These are phyloP conservation scores for Drosophila acutilabella DNA, from an alignment of 2,888 invertebrate species.

Conservation along the genomic window DNA sequence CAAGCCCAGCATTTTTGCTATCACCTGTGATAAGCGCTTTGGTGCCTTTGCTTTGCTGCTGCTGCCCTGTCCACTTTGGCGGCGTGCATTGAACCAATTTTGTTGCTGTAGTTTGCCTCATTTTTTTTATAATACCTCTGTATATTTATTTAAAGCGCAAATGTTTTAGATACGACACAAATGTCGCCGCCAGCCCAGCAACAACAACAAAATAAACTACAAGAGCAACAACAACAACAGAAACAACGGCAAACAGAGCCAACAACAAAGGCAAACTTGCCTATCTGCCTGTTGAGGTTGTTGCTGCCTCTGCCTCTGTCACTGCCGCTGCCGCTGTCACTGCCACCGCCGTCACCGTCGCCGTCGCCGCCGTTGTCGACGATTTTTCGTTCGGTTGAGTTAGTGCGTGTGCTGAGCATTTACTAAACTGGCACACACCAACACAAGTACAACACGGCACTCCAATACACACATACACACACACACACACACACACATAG, in stretches of 20 bases:
- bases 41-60: slow-evolving; percentile 5
- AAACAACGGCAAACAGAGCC: slow-evolving; percentile 57
- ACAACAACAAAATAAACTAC: slow-evolving; percentile 26
- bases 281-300: slow-evolving; percentile 63
- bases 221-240: slow-evolving; percentile 51
- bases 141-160: slow-evolving; percentile 81
- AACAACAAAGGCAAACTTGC: slow-evolving; percentile 76
- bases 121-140: slow-evolving; percentile 73
- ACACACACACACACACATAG: slow-evolving; percentile 10
- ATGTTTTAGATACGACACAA: slow-evolving; percentile 80
- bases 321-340: slow-evolving; percentile 13
- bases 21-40: slow-evolving; percentile 52
- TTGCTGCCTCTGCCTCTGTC: slow-evolving; percentile 10
- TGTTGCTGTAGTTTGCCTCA: slow-evolving; percentile 52
- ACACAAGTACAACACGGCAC: slow-evolving; percentile 38
- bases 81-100: slow-evolving; percentile 80
- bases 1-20: slow-evolving; percentile 16
- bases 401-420: slow-evolving; percentile 75
- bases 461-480: slow-evolving; percentile 27
- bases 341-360: slow-evolving; percentile 14
- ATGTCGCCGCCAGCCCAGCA: slow-evolving; percentile 54
- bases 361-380: slow-evolving; percentile 17
- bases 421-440: slow-evolving; percentile 77
- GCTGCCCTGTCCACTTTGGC: slow-evolving; percentile 49
- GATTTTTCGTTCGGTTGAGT: slow-evolving; percentile 53